These are phyloP conservation scores for Lasioglossum zephyrum DNA, from an alignment of 2,888 invertebrate genomes.

Conservation along the genomic window DNA sequence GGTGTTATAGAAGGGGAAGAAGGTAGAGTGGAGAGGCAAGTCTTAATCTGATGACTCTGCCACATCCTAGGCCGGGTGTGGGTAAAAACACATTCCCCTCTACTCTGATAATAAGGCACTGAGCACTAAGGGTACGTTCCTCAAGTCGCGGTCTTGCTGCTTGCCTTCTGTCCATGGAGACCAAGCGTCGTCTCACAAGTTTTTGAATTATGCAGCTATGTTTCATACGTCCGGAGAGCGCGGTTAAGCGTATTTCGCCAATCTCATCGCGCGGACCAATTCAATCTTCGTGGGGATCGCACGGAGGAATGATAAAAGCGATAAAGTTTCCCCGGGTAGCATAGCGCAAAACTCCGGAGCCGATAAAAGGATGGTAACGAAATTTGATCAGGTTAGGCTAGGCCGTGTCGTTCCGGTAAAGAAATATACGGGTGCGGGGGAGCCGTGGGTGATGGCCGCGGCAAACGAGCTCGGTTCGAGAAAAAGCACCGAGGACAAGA, in stretches of 20 bases:
- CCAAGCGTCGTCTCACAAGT: neutral
- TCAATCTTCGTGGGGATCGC: conserved; percentile 24
- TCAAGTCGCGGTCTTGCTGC: too few species aligned
- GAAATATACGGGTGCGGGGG: conserved; percentile 52
- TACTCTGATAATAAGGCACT: too few species aligned
- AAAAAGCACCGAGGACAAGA: conserved; percentile 28
- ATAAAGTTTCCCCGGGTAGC: conserved; percentile 52
- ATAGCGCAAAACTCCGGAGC: conserved; percentile 48
- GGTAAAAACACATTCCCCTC: too few species aligned
- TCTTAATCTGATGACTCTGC: too few species aligned
- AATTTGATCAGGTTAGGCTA: conserved; percentile 79
- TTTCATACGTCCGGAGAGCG: neutral
- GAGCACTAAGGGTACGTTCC: too few species aligned
- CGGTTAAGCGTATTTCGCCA: conserved; percentile 22
- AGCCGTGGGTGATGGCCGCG: conserved; percentile 24
- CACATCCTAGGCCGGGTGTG: too few species aligned
- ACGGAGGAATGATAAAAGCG: conserved; percentile 42
- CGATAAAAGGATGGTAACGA: conserved; percentile 70
- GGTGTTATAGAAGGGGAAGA: too few species aligned
- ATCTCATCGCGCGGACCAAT: conserved; percentile 56
- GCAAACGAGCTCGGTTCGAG: conserved; percentile 17
- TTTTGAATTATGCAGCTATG: neutral
- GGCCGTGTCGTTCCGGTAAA: conserved; percentile 67
- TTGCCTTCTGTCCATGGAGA: too few species aligned
- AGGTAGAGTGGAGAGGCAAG: too few species aligned